Evolutionary conservation across 2,888 invertebrate species (phyloP).

Genomic region (Phymatocera aterrima): DNA sequence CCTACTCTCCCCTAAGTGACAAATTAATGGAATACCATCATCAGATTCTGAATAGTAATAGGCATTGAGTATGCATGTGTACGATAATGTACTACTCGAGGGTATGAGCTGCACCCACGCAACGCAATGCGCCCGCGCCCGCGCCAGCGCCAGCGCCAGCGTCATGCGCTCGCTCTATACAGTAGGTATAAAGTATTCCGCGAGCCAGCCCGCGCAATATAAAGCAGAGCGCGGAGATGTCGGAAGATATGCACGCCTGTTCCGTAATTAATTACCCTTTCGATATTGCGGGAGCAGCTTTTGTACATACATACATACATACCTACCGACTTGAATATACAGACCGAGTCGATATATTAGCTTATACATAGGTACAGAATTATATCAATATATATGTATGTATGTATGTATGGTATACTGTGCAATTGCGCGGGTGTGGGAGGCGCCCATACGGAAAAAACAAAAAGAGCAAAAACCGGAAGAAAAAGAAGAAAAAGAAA

Average conservation of each 20-base stretch:
- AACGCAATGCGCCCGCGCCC: conserved; percentile 47
- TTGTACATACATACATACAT: background rate
- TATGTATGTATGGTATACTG: conserved; percentile 35
- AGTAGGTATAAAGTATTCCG: no score
- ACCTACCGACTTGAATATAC: background rate
- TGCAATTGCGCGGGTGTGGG: conserved; percentile 10
- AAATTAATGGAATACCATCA: no score
- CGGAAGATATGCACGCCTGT: conserved; percentile 64
- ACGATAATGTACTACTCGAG: no score
- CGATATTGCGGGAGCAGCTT: conserved; percentile 56
- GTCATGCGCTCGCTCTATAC: conserved; percentile 66
- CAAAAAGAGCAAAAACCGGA: no score
- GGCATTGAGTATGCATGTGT: no score
- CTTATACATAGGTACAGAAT: no score
- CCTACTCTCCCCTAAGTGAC: no score
- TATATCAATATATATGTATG: conserved; percentile 12
- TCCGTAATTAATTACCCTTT: conserved; percentile 66
- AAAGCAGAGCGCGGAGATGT: conserved; percentile 59
- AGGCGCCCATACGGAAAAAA: background rate
- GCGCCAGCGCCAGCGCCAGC: conserved; percentile 56
- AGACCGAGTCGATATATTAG: conserved; percentile 38
- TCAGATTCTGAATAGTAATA: no score
- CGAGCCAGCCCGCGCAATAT: conserved; percentile 55
- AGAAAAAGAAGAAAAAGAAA: background rate
- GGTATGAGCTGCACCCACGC: conserved; percentile 11